phyloP scores from a whole-genome alignment of 2,113 vertebrate species.

The Antechinus flavipes region DNA sequence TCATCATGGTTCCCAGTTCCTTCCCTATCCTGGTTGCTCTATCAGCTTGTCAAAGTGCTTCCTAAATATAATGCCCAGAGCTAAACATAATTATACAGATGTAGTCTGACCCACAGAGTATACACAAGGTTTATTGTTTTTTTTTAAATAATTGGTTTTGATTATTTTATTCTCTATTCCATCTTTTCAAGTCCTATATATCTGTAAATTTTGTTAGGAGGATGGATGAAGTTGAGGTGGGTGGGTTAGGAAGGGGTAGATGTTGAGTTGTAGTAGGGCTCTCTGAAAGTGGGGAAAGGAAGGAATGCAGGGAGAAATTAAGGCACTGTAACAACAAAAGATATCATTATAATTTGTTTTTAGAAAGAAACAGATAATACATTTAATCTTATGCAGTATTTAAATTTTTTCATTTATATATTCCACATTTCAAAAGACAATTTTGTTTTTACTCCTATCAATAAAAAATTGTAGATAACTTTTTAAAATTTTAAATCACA shows the following conservation, averaged over 20 bases:
- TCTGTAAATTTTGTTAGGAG: background rate
- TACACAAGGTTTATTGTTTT: background rate
- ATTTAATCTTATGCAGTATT: background rate
- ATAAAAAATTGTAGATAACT: conserved; percentile 13
- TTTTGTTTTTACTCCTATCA: background rate
- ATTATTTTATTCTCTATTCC: background rate
- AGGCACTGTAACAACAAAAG: background rate
- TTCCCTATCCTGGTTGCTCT: background rate
- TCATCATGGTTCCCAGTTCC: background rate
- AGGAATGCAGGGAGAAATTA: background rate
- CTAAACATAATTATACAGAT: background rate
- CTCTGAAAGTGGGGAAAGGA: background rate
- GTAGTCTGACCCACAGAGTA: background rate
- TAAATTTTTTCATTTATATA: background rate
- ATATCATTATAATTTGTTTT: background rate
- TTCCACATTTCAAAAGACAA: conserved; percentile 20
- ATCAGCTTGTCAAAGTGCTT: background rate
- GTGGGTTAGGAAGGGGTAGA: too few relatives aligned
- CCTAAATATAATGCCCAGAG: background rate
- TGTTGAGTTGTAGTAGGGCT: background rate
- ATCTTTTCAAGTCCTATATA: background rate
- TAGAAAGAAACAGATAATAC: background rate
- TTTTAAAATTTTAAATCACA: conserved; percentile 16
- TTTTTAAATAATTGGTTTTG: background rate
- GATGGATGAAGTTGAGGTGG: background rate